A percentile compares a stretch with the other conserved stretches of the same genome.
Evolutionary conservation across 2,888 invertebrate genomes (phyloP).

Genomic region (Eilema caniola): DNA sequence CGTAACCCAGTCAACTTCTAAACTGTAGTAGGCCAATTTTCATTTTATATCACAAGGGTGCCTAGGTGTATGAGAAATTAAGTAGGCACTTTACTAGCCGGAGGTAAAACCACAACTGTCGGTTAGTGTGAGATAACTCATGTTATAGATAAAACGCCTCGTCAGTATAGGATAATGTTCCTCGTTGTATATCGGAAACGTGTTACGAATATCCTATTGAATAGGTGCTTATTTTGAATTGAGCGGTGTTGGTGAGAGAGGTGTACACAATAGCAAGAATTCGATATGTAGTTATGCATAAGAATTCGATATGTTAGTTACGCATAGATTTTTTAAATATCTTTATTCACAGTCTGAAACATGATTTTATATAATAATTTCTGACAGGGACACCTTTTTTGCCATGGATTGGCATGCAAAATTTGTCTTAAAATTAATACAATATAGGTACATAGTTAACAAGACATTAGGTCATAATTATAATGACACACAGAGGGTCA

Average conservation of each 20-base stretch:
- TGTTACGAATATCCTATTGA: constrained; percentile 42
- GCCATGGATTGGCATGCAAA: too few relatives aligned
- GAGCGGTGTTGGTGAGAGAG: constrained; percentile 6
- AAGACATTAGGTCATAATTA: too few relatives aligned
- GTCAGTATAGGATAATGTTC: constrained; percentile 45
- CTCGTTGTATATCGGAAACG: constrained; percentile 37
- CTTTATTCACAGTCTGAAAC: background rate
- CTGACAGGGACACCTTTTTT: too few relatives aligned
- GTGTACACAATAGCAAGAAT: background rate
- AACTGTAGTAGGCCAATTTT: constrained; percentile 57
- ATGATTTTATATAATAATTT: too few relatives aligned
- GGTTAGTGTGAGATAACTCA: constrained; percentile 48
- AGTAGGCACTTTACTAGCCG: constrained; percentile 46
- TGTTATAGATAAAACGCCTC: constrained; percentile 30
- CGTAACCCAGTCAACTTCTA: constrained; percentile 48
- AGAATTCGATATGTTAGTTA: background rate
- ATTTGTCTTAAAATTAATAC: too few relatives aligned
- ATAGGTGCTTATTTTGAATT: constrained; percentile 20
- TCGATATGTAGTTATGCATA: background rate
- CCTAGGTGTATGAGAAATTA: constrained; percentile 51
- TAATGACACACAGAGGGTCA: too few relatives aligned
- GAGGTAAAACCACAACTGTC: constrained; percentile 44
- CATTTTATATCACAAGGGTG: constrained; percentile 51
- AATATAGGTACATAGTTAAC: too few relatives aligned
- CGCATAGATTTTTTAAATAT: background rate